Evolutionary conservation across 2,888 invertebrate species (phyloP).

Genomic region (Tricholauxania praeusta): DNA sequence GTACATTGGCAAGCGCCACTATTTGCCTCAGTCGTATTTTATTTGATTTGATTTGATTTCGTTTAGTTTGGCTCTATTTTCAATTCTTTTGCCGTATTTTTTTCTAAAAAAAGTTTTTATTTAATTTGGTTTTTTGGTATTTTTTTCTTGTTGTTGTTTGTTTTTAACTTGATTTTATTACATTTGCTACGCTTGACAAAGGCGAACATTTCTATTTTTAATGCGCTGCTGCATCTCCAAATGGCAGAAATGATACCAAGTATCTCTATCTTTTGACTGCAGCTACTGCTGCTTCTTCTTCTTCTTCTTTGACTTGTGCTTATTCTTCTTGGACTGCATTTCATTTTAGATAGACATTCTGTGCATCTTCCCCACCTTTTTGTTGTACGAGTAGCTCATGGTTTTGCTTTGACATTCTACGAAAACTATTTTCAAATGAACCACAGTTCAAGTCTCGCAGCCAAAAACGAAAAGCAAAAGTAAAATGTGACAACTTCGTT

Average conservation of each 20-base stretch:
- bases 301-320: neutral
- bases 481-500: slow-evolving; percentile 22
- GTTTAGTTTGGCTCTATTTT: too few relatives aligned
- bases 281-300: neutral
- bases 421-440: slow-evolving; percentile 35
- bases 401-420: slow-evolving; percentile 29
- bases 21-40: too few relatives aligned
- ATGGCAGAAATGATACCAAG: slow-evolving; percentile 18
- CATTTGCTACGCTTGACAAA: neutral
- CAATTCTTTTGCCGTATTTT: too few relatives aligned
- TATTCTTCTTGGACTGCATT: too few relatives aligned
- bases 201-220: neutral
- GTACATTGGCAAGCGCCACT: too few relatives aligned
- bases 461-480: slow-evolving; percentile 1
- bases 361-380: neutral
- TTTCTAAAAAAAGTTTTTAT: neutral
- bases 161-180: neutral
- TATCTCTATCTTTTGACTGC: neutral
- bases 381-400: neutral
- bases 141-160: neutral
- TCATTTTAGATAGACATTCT: too few relatives aligned
- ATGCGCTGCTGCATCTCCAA: neutral
- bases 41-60: too few relatives aligned
- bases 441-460: slow-evolving; percentile 20
- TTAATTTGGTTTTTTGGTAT: neutral